Percentiles rank a stretch among this genome's conserved stretches.
Conservation (phyloP, 2,113 vertebrate genomes). For the Laticauda colubrina region DNA sequence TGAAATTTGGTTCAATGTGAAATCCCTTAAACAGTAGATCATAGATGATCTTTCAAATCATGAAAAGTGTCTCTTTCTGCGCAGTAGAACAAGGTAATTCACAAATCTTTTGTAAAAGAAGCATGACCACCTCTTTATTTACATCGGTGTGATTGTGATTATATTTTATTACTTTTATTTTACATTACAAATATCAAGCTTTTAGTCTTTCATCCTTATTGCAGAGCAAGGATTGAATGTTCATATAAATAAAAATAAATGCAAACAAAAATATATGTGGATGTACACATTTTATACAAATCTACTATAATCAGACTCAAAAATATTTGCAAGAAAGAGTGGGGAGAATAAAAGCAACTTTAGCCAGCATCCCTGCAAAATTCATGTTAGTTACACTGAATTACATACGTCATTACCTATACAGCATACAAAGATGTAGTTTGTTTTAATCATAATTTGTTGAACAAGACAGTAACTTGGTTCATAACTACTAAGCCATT, state of each 20-base stretch:
- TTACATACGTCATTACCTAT: neutral
- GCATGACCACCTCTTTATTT: neutral
- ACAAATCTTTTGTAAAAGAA: neutral
- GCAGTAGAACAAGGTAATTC: neutral
- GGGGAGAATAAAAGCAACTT: neutral
- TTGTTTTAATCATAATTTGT: neutral
- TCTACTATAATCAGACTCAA: neutral
- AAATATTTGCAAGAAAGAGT: neutral
- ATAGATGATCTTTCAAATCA: neutral
- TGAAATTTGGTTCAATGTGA: neutral
- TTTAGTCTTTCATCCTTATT: neutral
- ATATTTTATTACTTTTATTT: neutral
- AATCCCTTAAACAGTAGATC: neutral
- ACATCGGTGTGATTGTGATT: neutral
- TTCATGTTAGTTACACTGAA: neutral
- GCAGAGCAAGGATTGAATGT: neutral
- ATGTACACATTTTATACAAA: neutral
- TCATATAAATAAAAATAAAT: neutral
- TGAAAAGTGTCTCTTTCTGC: neutral
- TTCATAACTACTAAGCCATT: neutral
- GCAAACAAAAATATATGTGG: neutral
- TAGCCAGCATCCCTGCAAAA: neutral
- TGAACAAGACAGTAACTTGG: neutral
- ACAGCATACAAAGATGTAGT: neutral
- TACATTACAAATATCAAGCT: neutral